These are phyloP conservation scores for Caerostris darwini DNA, from an alignment of 1,140 invertebrate genomes.

Conservation along the genomic window DNA sequence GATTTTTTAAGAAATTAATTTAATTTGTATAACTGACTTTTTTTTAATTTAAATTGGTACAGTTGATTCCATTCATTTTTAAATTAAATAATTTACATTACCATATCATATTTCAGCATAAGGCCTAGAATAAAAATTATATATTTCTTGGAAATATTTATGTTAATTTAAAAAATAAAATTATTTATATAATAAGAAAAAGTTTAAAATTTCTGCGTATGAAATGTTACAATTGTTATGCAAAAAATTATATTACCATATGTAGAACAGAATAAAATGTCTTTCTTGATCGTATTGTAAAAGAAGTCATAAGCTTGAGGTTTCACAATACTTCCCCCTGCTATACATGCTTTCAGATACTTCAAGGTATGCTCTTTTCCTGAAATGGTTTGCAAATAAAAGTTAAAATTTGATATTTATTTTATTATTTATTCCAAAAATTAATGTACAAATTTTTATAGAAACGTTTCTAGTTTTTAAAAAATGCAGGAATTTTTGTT, in stretches of 20 bases:
- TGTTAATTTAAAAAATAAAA: background rate
- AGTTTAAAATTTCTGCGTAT: background rate
- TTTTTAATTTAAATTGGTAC: no score
- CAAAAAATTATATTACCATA: background rate
- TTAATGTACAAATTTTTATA: background rate
- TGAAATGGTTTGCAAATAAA: background rate
- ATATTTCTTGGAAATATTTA: background rate
- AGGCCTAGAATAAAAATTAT: background rate
- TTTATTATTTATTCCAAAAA: background rate
- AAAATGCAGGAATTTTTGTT: background rate
- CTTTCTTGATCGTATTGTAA: constrained; percentile 84
- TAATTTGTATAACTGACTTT: no score
- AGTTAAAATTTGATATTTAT: background rate
- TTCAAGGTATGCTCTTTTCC: background rate
- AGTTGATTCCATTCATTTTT: no score
- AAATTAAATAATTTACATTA: no score
- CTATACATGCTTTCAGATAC: constrained; percentile 83
- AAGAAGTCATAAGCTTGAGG: constrained; percentile 85
- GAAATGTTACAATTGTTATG: background rate
- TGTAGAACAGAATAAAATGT: constrained; percentile 80
- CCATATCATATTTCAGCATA: background rate
- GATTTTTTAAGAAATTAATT: no score
- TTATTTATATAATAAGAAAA: background rate
- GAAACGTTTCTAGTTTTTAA: background rate
- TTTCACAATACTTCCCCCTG: constrained; percentile 85